Conservation (phyloP, 35 echinoderm and acorn worm species). For the Diadema setosum region DNA sequence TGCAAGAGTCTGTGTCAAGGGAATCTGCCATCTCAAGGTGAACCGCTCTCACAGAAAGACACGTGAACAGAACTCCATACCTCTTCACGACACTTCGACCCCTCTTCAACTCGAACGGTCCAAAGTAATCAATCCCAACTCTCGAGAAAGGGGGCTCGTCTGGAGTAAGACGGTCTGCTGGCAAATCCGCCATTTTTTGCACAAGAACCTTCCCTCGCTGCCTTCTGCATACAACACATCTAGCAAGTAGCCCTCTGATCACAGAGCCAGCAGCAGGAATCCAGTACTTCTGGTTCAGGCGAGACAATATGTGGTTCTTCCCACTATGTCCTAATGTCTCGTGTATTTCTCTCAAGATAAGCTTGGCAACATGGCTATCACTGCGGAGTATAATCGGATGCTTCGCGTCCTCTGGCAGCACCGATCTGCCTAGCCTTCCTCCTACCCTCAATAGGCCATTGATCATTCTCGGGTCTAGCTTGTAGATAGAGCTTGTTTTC, state of each 20-base stretch:
- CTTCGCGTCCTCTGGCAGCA: background rate
- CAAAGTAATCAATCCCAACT: too few species aligned
- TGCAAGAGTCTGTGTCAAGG: constrained; percentile 54
- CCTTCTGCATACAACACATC: too few species aligned
- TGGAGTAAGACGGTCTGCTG: too few species aligned
- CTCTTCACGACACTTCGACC: background rate
- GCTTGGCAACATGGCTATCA: constrained; percentile 18
- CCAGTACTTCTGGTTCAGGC: background rate
- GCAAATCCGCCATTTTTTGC: too few species aligned
- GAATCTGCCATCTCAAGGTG: background rate
- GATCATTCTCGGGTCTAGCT: too few species aligned
- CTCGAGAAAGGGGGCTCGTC: too few species aligned
- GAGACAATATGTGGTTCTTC: background rate
- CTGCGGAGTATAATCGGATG: constrained; percentile 31
- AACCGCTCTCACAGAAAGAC: background rate
- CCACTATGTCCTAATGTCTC: background rate
- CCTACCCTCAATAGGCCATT: constrained; percentile 14
- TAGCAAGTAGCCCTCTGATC: too few species aligned
- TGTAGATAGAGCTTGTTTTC: too few species aligned
- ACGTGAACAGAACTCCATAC: background rate
- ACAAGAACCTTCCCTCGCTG: too few species aligned
- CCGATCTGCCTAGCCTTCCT: background rate
- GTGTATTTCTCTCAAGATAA: constrained; percentile 13
- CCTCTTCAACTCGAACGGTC: too few species aligned
- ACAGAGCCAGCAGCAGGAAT: too few species aligned